These are phyloP conservation scores for Panagrolaimus sp. DNA, from an alignment of 1,140 invertebrate genomes.

Conservation along the genomic window DNA sequence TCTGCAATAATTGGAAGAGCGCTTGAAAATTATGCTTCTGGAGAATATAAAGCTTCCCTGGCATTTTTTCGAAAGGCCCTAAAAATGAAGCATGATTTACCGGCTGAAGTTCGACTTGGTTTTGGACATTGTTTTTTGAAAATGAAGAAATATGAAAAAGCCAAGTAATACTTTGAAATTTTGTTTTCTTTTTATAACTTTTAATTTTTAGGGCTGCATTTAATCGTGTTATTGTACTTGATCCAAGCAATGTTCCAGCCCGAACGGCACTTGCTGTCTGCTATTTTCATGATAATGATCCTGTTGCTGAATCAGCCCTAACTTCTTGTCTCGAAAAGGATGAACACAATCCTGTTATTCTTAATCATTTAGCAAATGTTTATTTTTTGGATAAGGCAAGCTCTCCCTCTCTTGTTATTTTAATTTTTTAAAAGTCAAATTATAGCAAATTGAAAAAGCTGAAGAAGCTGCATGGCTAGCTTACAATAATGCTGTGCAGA, in stretches of 20 bases:
- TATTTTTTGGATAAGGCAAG: neutral
- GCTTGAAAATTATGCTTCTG: neutral
- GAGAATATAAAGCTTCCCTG: neutral
- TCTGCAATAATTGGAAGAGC: constrained; percentile 5
- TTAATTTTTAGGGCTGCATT: neutral
- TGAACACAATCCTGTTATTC: neutral
- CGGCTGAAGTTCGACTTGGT: neutral
- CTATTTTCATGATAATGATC: neutral
- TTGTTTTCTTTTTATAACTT: no score
- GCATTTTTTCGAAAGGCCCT: neutral
- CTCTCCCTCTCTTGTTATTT: neutral
- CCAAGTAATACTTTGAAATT: neutral
- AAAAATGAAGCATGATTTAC: neutral
- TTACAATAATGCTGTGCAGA: neutral
- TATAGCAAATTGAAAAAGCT: constrained; percentile 8
- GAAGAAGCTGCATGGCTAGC: neutral
- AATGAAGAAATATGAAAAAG: constrained; percentile 1
- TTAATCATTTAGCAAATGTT: neutral
- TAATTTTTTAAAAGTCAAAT: neutral
- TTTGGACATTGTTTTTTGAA: constrained; percentile 9
- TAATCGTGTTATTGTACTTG: neutral
- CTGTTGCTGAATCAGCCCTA: neutral
- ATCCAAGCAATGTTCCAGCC: neutral
- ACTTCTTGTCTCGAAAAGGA: neutral
- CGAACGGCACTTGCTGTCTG: neutral